Conservation (phyloP, 2,888 invertebrate genomes). For the Mythimna ferrago region DNA sequence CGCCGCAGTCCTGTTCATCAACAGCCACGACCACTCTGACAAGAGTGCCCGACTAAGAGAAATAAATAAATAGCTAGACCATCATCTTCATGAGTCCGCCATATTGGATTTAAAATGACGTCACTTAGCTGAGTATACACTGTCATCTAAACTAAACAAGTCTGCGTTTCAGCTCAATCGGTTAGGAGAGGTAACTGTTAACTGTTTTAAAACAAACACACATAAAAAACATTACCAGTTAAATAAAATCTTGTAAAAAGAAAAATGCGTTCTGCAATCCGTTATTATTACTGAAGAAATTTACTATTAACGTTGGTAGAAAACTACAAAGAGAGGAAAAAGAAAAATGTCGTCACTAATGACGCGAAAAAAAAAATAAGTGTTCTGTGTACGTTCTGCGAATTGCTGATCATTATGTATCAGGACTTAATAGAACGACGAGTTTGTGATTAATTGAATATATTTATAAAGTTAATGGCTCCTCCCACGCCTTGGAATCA, state of each 20-base stretch:
- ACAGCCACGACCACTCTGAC: too few species aligned
- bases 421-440: constrained; percentile 32
- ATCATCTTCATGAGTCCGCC: too few species aligned
- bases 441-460: constrained; percentile 48
- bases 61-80: too few species aligned
- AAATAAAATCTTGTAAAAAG: neutral
- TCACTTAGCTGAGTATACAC: too few species aligned
- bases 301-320: constrained; percentile 13
- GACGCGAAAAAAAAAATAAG: constrained; percentile 44
- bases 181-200: too few species aligned
- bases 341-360: constrained; percentile 46
- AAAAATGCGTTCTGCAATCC: constrained; percentile 25
- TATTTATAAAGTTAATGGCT: constrained; percentile 56
- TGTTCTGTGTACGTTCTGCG: constrained; percentile 45
- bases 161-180: too few species aligned
- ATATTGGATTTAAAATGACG: too few species aligned
- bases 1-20: too few species aligned
- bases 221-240: too few species aligned
- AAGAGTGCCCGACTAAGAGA: too few species aligned
- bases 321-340: constrained; percentile 31
- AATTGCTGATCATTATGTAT: constrained; percentile 55
- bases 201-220: too few species aligned
- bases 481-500: constrained; percentile 17
- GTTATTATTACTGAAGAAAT: constrained; percentile 26
- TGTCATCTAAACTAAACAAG: too few species aligned